phyloP scores from a whole-genome alignment of 1,140 invertebrate species.

The Chymomyza costata region DNA sequence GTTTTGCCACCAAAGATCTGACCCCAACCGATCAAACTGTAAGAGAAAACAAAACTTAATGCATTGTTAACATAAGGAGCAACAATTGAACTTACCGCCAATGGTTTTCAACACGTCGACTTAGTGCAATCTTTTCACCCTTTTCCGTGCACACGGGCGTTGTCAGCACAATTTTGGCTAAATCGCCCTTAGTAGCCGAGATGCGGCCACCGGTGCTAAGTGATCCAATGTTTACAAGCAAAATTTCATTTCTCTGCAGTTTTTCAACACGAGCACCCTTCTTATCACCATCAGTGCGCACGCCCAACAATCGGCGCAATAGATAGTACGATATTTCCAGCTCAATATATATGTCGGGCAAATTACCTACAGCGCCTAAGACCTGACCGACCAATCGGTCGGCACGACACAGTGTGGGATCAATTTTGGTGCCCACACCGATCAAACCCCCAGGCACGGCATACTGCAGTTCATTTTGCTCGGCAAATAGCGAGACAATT shows the following conservation, averaged over 20 bases:
- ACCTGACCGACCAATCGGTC: conserved; percentile 99
- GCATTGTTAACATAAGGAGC: background rate
- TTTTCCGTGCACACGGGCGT: conserved; percentile 99
- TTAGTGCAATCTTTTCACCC: conserved; percentile 98
- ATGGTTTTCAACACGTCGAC: conserved; percentile 98
- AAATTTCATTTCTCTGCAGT: conserved; percentile 89
- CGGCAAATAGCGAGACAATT: conserved; percentile 98
- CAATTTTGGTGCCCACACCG: conserved; percentile 99
- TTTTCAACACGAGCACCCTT: conserved; percentile 98
- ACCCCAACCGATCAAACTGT: conserved; percentile 96
- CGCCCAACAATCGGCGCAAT: conserved; percentile 94
- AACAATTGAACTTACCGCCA: conserved; percentile 93
- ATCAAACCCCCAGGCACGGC: conserved; percentile 99
- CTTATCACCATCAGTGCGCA: conserved; percentile 98
- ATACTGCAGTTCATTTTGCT: conserved; percentile 99
- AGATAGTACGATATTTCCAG: conserved; percentile 99
- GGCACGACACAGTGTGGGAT: conserved; percentile 97
- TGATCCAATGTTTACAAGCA: conserved; percentile 99
- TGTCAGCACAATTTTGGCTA: conserved; percentile 97
- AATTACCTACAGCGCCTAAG: conserved; percentile 95
- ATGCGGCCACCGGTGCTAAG: conserved; percentile 98
- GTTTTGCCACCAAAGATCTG: conserved; percentile 92
- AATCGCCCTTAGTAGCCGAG: conserved; percentile 96
- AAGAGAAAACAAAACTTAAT: conserved; percentile 52
- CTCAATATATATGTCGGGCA: conserved; percentile 98